Percentiles rank a stretch among this genome's conserved stretches.
phyloP scores from a whole-genome alignment of 2,113 vertebrate genomes.

The Gadus chalcogrammus region DNA sequence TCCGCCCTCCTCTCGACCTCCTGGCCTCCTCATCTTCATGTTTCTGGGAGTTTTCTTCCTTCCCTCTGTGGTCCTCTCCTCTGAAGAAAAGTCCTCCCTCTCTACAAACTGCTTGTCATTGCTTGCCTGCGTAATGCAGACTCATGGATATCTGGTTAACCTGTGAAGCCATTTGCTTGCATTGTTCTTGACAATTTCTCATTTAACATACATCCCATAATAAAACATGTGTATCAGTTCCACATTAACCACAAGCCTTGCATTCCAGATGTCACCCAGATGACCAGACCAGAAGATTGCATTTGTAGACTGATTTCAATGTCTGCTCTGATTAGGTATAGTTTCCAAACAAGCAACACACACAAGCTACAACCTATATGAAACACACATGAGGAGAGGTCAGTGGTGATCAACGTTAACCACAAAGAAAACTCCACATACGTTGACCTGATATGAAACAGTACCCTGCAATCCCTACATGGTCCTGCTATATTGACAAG shows the following conservation, averaged over 20 bases:
- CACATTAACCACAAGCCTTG: background rate
- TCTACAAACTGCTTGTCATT: too few relatives aligned
- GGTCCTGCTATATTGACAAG: background rate
- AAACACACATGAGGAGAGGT: background rate
- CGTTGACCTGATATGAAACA: background rate
- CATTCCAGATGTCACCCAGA: background rate
- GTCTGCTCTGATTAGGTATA: background rate
- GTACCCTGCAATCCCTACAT: background rate
- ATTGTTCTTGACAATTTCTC: too few relatives aligned
- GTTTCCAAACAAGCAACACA: background rate
- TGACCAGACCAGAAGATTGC: background rate
- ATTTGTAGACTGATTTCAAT: background rate
- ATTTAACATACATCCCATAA: background rate
- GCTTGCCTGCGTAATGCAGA: too few relatives aligned
- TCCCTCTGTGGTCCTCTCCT: conserved; percentile 13
- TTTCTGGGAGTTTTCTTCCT: conserved; percentile 34
- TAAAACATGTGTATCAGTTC: background rate
- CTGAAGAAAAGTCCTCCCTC: background rate
- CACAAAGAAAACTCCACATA: background rate
- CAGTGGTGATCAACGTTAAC: background rate
- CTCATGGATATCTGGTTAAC: too few relatives aligned
- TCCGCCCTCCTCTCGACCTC: too few relatives aligned
- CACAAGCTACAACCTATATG: background rate
- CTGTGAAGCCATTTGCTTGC: too few relatives aligned
- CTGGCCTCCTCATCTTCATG: background rate